Conservation (phyloP, 2,888 invertebrate species). For the Drosophila mercatorum region DNA sequence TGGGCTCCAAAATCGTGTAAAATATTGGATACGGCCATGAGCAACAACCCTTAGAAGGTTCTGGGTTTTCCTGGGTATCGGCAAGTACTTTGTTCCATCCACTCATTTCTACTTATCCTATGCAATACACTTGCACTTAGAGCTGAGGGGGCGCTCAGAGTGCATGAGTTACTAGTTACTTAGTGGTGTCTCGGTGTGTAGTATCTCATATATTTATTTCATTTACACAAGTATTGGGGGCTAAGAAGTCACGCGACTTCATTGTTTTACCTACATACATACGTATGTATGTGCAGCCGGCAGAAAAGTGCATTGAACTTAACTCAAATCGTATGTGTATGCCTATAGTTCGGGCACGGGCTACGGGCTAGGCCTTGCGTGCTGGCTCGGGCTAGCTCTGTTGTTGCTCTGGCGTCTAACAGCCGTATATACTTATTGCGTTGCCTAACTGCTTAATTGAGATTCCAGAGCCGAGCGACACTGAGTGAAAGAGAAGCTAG, state of each 20-base stretch:
- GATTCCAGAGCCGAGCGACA: conserved; percentile 46
- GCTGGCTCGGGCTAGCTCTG: conserved; percentile 38
- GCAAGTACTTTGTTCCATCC: conserved; percentile 4
- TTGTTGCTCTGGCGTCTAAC: conserved; percentile 42
- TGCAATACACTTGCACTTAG: background rate
- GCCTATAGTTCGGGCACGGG: conserved; percentile 11
- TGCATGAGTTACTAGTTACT: conserved; percentile 39
- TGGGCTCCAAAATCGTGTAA: conserved; percentile 8
- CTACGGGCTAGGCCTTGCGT: conserved; percentile 42
- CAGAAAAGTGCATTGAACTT: conserved; percentile 62
- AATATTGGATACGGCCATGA: conserved; percentile 32
- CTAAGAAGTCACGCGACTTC: conserved; percentile 56
- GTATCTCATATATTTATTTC: conserved; percentile 27
- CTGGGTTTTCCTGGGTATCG: conserved; percentile 16
- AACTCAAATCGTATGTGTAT: conserved; percentile 10
- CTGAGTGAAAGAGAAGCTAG: conserved; percentile 10
- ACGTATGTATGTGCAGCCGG: conserved; percentile 42
- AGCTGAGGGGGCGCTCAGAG: conserved; percentile 12
- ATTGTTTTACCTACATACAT: conserved; percentile 24
- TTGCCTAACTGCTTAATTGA: conserved; percentile 57
- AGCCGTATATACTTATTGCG: conserved; percentile 68
- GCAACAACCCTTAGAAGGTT: conserved; percentile 42
- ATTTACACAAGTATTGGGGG: conserved; percentile 45
- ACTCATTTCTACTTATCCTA: conserved; percentile 8
- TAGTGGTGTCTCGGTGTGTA: conserved; percentile 6